These are phyloP conservation scores for Eunapius fragilis DNA, from an alignment of 37 sponge, comb jelly and placozoan species.

Conservation along the genomic window DNA sequence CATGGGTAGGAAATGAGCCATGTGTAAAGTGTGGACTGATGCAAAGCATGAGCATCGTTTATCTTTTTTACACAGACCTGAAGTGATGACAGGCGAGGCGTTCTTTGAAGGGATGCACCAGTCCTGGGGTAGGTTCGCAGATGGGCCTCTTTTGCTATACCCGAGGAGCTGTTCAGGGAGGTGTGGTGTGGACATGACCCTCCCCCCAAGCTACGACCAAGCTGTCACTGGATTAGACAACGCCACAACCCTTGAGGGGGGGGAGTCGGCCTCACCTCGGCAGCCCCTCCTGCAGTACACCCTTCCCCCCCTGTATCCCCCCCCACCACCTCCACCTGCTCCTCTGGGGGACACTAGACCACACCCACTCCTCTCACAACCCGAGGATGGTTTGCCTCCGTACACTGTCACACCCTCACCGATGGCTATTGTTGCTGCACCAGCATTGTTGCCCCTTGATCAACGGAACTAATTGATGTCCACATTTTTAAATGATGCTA, in stretches of 20 bases:
- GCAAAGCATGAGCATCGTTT: not conserved
- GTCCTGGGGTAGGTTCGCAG: not conserved
- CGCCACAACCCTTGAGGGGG: slow-evolving; percentile 42
- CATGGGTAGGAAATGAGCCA: too few relatives aligned
- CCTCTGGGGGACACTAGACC: not conserved
- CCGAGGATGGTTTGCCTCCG: slow-evolving; percentile 9
- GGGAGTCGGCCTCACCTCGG: not conserved
- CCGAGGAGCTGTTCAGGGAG: not conserved
- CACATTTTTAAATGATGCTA: not conserved
- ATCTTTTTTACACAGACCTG: not conserved
- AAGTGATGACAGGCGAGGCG: not conserved
- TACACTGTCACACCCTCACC: not conserved
- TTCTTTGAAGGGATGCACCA: not conserved
- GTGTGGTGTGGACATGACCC: slow-evolving; percentile 41
- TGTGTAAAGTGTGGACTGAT: not conserved
- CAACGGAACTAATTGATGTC: not conserved
- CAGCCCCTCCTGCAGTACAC: not conserved
- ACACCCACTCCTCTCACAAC: not conserved
- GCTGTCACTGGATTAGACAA: slow-evolving; percentile 52
- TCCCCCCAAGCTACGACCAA: slow-evolving; percentile 59
- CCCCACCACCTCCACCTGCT: not conserved
- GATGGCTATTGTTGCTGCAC: not conserved
- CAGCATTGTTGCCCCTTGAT: not conserved
- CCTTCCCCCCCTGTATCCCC: not conserved
- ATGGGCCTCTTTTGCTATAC: not conserved